These are phyloP conservation scores for Clarias fuscus DNA, from an alignment of 2,797 vertebrate genomes.

Conservation along the genomic window DNA sequence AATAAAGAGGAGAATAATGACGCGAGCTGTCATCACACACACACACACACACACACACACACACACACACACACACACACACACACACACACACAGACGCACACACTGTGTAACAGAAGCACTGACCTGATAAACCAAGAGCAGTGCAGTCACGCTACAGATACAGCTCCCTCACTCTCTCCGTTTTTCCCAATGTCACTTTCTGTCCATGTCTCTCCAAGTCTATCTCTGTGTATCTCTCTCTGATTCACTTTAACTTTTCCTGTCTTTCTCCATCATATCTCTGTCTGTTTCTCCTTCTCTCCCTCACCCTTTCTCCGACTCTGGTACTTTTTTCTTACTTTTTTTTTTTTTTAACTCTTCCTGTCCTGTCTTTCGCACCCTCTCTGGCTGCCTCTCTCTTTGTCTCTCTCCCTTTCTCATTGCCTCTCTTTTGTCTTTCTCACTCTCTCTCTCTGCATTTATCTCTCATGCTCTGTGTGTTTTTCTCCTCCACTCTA, in stretches of 20 bases:
- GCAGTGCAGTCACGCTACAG: background rate
- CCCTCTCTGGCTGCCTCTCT: background rate
- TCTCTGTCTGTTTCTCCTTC: background rate
- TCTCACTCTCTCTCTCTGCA: background rate
- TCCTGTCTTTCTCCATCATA: background rate
- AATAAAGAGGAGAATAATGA: slow-evolving; percentile 10
- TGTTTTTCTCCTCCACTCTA: background rate
- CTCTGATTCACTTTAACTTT: background rate
- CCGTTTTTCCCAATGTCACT: background rate
- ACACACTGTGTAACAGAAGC: background rate
- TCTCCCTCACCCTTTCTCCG: too few species aligned
- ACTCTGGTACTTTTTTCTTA: too few species aligned
- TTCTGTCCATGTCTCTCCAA: background rate
- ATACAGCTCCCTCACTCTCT: background rate
- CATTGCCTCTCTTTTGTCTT: too few species aligned
- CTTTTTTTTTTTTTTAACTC: too few species aligned
- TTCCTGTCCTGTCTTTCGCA: background rate
- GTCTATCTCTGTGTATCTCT: background rate
- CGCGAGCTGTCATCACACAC: background rate
- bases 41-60: too few species aligned
- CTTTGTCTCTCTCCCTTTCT: background rate
- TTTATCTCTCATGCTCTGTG: background rate
- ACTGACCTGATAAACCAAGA: background rate
- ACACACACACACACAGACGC: too few species aligned
- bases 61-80: too few species aligned